Conservation (phyloP, 2,888 invertebrate species). For the Cataglyphis livida region DNA sequence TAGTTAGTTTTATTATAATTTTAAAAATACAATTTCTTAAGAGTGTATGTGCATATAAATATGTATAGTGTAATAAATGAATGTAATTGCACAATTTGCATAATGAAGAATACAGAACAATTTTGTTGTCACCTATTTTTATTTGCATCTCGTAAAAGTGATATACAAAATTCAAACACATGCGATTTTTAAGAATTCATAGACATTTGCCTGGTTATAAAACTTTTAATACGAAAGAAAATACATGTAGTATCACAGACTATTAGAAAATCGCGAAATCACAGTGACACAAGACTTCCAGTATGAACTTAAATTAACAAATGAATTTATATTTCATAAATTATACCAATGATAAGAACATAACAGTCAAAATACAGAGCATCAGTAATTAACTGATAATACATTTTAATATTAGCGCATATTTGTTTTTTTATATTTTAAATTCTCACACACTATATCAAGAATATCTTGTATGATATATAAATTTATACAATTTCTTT, state of each 20-base stretch:
- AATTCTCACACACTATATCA: conserved; percentile 36
- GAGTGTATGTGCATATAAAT: not conserved
- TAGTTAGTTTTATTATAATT: not conserved
- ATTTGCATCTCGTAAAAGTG: conserved; percentile 72
- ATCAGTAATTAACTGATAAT: conserved; percentile 36
- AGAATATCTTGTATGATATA: conserved; percentile 47
- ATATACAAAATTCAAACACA: conserved; percentile 74
- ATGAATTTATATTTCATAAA: conserved; percentile 67
- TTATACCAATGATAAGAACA: conserved; percentile 67
- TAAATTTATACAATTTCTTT: conserved; percentile 52
- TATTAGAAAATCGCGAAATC: conserved; percentile 74
- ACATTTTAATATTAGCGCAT: conserved; percentile 31
- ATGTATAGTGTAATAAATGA: not conserved
- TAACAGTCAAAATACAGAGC: conserved; percentile 73
- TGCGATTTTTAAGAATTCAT: conserved; percentile 66
- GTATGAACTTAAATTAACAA: conserved; percentile 71
- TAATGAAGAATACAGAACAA: conserved; percentile 49
- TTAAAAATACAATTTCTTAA: not conserved
- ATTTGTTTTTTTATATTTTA: conserved; percentile 32
- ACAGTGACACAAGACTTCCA: conserved; percentile 74
- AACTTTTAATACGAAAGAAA: conserved; percentile 72
- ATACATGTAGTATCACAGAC: conserved; percentile 76
- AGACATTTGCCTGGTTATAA: conserved; percentile 69
- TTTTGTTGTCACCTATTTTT: conserved; percentile 67
- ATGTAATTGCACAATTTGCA: not conserved